A percentile compares a stretch with the other conserved stretches of the same genome.
phyloP scores from a whole-genome alignment of 37 sponge, comb jelly and placozoan genomes.

The Mnemiopsis leidyi region DNA sequence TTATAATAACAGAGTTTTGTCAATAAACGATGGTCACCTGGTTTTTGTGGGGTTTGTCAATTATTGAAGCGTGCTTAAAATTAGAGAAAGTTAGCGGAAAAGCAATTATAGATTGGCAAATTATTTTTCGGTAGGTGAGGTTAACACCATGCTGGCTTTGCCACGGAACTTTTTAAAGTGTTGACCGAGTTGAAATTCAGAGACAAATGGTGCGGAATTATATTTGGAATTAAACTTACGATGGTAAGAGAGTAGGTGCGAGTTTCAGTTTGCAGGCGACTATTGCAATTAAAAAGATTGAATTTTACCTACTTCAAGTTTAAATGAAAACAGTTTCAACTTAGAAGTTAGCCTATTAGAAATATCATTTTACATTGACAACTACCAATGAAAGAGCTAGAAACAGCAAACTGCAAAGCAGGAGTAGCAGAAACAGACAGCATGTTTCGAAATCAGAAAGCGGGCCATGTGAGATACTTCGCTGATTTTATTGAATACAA shows the following conservation, averaged over 20 bases:
- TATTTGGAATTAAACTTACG: too few species aligned
- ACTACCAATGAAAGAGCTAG: too few species aligned
- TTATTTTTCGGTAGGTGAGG: background rate
- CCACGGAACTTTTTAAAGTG: background rate
- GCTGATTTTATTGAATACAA: background rate
- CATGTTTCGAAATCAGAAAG: background rate
- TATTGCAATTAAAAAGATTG: too few species aligned
- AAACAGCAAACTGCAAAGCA: background rate
- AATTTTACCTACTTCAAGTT: too few species aligned
- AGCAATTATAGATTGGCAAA: conserved; percentile 5
- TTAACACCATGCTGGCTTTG: background rate
- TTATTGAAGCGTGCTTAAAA: background rate
- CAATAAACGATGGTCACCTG: background rate
- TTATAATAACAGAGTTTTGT: too few species aligned
- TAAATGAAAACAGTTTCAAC: too few species aligned
- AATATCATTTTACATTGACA: too few species aligned
- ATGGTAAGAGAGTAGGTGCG: too few species aligned
- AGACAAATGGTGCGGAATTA: background rate
- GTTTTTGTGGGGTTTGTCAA: background rate
- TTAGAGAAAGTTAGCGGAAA: background rate
- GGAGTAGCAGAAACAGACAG: background rate
- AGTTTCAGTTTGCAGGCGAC: too few species aligned
- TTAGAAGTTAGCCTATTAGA: too few species aligned
- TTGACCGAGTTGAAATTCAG: background rate
- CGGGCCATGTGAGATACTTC: background rate